Conservation (phyloP, 2,797 vertebrate species). For the Thamnophis elegans region DNA sequence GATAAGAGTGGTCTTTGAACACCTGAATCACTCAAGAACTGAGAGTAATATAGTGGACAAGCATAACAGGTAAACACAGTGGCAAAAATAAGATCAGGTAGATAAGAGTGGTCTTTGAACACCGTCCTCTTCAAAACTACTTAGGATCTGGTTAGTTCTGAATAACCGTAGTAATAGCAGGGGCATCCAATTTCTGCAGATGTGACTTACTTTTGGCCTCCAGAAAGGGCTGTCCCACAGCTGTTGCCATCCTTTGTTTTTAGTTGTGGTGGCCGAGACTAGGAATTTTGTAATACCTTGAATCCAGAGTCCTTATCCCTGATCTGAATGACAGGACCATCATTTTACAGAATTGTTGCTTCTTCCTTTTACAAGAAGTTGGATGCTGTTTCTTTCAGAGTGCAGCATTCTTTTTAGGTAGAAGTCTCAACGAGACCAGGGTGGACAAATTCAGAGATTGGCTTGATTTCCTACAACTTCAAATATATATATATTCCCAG, state of each 20-base stretch:
- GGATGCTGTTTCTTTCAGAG: neutral
- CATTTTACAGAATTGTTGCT: neutral
- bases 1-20: neutral
- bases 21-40: neutral
- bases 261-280: neutral
- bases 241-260: neutral
- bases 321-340: neutral
- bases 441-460: neutral
- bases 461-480: neutral
- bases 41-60: neutral
- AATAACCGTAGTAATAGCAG: neutral
- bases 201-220: neutral
- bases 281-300: neutral
- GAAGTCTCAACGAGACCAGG: neutral
- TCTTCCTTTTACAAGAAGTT: neutral
- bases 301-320: neutral
- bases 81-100: neutral
- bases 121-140: neutral
- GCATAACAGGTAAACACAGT: neutral
- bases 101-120: neutral
- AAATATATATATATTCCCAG: neutral
- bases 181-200: too few relatives aligned
- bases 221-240: neutral
- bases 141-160: neutral
- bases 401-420: neutral